Evolutionary conservation across 2,113 vertebrate genomes (phyloP).

Genomic region (Anoplopoma fimbria): DNA sequence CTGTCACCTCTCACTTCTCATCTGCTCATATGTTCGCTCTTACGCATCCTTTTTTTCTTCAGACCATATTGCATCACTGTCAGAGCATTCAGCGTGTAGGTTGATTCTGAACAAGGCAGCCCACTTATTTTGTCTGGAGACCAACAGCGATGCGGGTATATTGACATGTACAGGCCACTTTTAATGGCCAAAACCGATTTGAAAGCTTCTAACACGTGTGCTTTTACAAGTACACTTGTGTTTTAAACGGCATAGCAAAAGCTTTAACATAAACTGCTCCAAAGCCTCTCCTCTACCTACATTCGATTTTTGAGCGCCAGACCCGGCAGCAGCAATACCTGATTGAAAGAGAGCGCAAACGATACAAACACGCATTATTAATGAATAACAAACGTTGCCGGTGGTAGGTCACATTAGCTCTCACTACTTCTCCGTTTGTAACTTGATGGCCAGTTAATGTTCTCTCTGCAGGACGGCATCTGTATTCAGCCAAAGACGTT

Average conservation of each 20-base stretch:
- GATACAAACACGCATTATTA: too few species aligned
- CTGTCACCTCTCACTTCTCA: slow-evolving; percentile 54
- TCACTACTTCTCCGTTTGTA: background rate
- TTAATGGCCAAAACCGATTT: background rate
- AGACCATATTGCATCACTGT: slow-evolving; percentile 32
- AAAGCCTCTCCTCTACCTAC: background rate
- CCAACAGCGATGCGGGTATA: background rate
- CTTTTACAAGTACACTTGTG: background rate
- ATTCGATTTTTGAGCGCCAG: background rate
- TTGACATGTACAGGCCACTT: background rate
- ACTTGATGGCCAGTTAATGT: background rate
- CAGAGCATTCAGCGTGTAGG: background rate
- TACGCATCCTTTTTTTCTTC: slow-evolving; percentile 29
- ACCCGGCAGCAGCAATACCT: background rate
- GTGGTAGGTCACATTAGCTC: too few species aligned
- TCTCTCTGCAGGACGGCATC: background rate
- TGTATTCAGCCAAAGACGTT: background rate
- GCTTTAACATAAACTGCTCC: background rate
- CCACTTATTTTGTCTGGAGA: background rate
- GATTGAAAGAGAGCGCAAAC: too few species aligned
- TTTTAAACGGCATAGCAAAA: background rate
- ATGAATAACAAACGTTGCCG: too few species aligned
- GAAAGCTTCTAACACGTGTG: too few species aligned
- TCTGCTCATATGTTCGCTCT: slow-evolving; percentile 38
- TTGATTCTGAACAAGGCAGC: slow-evolving; percentile 3